Evolutionary conservation across 2,113 vertebrate genomes (phyloP).

Genomic region (Otocyon megalotis): DNA sequence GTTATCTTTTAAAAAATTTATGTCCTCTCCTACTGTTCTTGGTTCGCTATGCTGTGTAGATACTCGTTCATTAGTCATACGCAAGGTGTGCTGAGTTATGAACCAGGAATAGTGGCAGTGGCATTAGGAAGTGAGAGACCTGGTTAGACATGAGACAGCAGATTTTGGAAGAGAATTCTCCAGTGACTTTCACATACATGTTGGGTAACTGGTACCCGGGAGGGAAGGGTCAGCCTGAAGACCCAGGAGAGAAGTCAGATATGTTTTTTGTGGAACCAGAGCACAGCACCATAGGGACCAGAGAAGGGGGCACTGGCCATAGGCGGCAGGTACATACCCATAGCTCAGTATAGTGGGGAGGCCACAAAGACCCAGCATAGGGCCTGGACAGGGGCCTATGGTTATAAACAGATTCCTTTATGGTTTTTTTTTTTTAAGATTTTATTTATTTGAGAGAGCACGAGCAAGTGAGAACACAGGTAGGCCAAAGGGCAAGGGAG

Average conservation of each 20-base stretch:
- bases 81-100: neutral
- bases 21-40: neutral
- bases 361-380: neutral
- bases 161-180: neutral
- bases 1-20: neutral
- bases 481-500: neutral
- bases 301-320: neutral
- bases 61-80: neutral
- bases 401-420: neutral
- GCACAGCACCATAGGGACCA: neutral
- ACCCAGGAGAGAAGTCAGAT: neutral
- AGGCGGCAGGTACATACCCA: neutral
- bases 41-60: neutral
- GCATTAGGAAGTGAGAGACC: neutral
- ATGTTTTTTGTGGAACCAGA: neutral
- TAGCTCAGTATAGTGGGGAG: neutral
- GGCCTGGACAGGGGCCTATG: neutral
- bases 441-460: neutral
- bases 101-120: neutral
- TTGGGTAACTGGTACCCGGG: neutral
- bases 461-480: neutral
- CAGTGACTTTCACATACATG: neutral
- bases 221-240: neutral
- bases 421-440: neutral
- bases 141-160: neutral